These are phyloP conservation scores for Fulica atra DNA, from an alignment of 2,113 vertebrate species.

Conservation along the genomic window DNA sequence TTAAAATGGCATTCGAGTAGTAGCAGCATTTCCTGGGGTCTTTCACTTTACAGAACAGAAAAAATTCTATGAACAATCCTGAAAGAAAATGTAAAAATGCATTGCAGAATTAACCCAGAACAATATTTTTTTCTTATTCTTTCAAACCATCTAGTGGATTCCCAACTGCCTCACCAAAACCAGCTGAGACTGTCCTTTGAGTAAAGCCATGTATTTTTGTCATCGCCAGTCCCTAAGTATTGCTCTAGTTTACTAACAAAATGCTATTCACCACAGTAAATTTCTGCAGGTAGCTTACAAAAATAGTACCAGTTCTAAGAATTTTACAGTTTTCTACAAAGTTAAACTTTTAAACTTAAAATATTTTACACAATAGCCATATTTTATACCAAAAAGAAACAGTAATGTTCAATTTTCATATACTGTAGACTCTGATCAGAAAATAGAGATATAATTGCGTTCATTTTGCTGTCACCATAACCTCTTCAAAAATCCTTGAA, in stretches of 20 bases:
- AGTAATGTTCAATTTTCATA: constrained; percentile 74
- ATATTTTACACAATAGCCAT: constrained; percentile 69
- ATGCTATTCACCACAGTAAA: not conserved
- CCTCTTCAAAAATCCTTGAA: constrained; percentile 82
- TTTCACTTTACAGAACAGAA: not conserved
- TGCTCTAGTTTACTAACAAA: not conserved
- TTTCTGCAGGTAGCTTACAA: constrained; percentile 32
- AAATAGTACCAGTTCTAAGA: constrained; percentile 53
- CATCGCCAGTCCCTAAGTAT: not conserved
- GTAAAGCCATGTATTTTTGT: not conserved
- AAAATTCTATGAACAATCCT: not conserved
- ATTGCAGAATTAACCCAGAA: not conserved
- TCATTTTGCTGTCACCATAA: constrained; percentile 87
- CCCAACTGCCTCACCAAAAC: not conserved
- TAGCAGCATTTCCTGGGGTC: not conserved
- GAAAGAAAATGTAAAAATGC: not conserved
- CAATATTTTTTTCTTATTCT: not conserved
- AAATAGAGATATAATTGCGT: constrained; percentile 85
- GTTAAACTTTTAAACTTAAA: constrained; percentile 71
- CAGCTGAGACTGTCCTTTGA: not conserved
- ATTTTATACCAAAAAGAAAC: constrained; percentile 73
- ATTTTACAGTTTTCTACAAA: constrained; percentile 46
- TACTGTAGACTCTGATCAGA: constrained; percentile 78
- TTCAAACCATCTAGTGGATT: constrained; percentile 15
- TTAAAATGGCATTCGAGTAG: not conserved